A percentile compares a stretch with the other conserved stretches of the same genome.
These are phyloP conservation scores for Helicoverpa zea DNA, from an alignment of 1,140 invertebrate genomes.

Conservation along the genomic window DNA sequence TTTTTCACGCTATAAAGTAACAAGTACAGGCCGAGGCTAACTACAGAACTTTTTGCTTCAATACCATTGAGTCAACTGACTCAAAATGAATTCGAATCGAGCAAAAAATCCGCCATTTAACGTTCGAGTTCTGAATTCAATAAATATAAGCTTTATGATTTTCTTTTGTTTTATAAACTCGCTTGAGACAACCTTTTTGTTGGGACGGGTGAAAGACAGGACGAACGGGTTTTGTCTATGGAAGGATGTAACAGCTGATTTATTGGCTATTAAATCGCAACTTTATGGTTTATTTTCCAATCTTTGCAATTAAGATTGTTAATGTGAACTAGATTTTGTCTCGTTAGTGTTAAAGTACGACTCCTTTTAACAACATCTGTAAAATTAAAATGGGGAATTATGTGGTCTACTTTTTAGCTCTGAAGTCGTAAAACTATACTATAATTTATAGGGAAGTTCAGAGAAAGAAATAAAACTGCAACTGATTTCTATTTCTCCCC, in stretches of 20 bases:
- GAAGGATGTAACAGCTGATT: slow-evolving; percentile 27
- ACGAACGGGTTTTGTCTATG: slow-evolving; percentile 16
- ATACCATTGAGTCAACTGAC: slow-evolving; percentile 42
- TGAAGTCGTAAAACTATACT: too few species aligned
- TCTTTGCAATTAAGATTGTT: too few species aligned
- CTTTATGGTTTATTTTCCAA: too few species aligned
- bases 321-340: too few species aligned
- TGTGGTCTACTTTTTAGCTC: too few species aligned
- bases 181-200: slow-evolving; percentile 40
- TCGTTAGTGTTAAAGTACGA: too few species aligned
- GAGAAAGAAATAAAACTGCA: too few species aligned
- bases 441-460: too few species aligned
- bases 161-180: slow-evolving; percentile 44
- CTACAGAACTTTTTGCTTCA: slow-evolving; percentile 30
- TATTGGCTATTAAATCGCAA: background rate
- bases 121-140: slow-evolving; percentile 47
- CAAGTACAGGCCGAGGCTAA: slow-evolving; percentile 19
- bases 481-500: too few species aligned
- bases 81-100: slow-evolving; percentile 37
- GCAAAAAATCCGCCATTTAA: slow-evolving; percentile 34
- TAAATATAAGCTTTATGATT: slow-evolving; percentile 39
- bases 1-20: slow-evolving; percentile 5
- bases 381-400: too few species aligned
- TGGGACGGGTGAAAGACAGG: slow-evolving; percentile 4
- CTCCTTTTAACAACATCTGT: too few species aligned